A percentile compares a stretch with the other conserved stretches of the same genome.
phyloP scores from a whole-genome alignment of 2,113 vertebrate species.

The Ammospiza nelsoni region DNA sequence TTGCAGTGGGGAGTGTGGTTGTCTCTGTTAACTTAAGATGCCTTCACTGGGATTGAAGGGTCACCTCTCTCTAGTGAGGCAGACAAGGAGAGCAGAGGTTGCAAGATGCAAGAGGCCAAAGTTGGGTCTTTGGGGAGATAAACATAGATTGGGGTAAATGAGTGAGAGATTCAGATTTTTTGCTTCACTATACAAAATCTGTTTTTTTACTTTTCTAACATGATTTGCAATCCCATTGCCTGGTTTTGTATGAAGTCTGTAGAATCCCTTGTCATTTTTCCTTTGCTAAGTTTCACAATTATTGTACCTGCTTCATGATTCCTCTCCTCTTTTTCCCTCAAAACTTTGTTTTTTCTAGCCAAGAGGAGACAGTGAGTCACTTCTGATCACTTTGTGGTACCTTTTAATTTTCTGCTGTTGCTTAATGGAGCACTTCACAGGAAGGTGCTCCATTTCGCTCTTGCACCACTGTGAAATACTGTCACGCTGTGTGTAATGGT shows the following conservation, averaged over 20 bases:
- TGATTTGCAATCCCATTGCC: neutral
- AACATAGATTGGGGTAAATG: neutral
- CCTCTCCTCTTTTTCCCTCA: neutral
- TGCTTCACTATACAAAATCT: neutral
- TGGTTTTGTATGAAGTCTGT: neutral
- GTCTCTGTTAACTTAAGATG: neutral
- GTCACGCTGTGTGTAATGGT: neutral
- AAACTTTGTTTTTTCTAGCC: neutral
- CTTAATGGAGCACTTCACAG: conserved; percentile 12
- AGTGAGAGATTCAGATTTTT: neutral
- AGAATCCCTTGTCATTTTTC: neutral
- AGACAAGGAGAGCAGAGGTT: neutral
- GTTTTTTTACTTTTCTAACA: neutral
- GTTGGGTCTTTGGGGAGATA: neutral
- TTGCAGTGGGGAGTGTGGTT: neutral
- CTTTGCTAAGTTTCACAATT: neutral
- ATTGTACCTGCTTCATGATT: neutral
- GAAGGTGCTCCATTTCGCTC: conserved; percentile 14
- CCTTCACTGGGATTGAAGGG: neutral
- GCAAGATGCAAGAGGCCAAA: neutral
- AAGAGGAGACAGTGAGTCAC: neutral
- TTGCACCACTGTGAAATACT: neutral
- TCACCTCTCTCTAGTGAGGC: neutral
- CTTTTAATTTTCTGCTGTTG: conserved; percentile 34
- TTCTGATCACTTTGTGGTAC: neutral